phyloP scores from a whole-genome alignment of 2,888 invertebrate genomes.

The Acronicta leporina region DNA sequence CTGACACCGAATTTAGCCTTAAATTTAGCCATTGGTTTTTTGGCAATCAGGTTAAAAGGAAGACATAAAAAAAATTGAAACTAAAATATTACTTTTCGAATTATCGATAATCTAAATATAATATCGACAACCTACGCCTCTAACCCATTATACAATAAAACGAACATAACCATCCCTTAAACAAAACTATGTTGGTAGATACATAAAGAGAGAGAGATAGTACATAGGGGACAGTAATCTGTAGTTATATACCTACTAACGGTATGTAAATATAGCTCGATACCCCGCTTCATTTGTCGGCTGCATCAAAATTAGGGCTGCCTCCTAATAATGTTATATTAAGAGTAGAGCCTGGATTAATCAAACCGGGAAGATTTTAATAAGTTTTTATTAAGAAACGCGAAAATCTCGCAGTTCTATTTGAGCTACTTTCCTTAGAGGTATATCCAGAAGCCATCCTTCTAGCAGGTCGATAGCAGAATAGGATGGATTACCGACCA shows the following conservation, averaged over 20 bases:
- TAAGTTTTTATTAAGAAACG: constrained; percentile 33
- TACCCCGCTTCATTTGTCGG: constrained; percentile 72
- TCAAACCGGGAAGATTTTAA: constrained; percentile 13
- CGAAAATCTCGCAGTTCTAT: neutral
- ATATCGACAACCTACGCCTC: neutral
- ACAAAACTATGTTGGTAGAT: neutral
- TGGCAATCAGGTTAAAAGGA: too few species aligned
- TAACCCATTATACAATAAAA: neutral
- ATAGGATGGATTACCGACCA: too few species aligned
- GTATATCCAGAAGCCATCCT: too few species aligned
- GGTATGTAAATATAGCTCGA: constrained; percentile 54
- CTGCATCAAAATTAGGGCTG: constrained; percentile 62
- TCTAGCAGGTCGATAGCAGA: too few species aligned
- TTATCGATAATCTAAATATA: neutral
- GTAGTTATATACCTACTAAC: constrained; percentile 9
- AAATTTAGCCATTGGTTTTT: too few species aligned
- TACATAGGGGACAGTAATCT: constrained; percentile 26
- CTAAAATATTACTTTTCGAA: too few species aligned
- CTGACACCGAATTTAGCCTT: too few species aligned
- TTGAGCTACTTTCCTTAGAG: too few species aligned
- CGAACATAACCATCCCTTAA: neutral
- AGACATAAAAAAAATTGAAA: too few species aligned
- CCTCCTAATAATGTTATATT: constrained; percentile 28
- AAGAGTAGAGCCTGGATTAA: constrained; percentile 17
- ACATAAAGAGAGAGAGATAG: constrained; percentile 8